Evolutionary conservation across 2,113 vertebrate species (phyloP), one percentile per base, ranked within the genome.

Genomic region (Coturnix japonica): DNA sequence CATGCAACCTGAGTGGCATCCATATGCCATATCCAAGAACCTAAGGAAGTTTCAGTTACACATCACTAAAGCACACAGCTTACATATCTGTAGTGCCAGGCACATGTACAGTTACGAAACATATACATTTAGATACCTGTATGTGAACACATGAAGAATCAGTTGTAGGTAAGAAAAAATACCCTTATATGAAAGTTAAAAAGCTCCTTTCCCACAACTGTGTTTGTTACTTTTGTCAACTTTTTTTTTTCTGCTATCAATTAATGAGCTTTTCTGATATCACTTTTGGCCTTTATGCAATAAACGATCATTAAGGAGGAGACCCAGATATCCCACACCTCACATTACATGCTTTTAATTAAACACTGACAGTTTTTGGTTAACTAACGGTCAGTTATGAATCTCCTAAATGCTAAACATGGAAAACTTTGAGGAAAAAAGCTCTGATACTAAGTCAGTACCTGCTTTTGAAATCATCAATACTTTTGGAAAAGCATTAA

Each of bases 51-150:
- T 66, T 66, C 33, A 22, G 31, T 8, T 18, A 37, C 13, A 6
- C 31, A 10, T 25, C 35, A 25, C 21, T 63, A 56, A 43, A 82
- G 66, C 6, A 49, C 0, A 4, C 16, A 35, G 25, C 11, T 64
- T 80, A 21, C 19, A 21, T 13, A n/a, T 19, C n/a, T 35, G 15
- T 46, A 43, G 33, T 41, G 26, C 35, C 14, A 69, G 63, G 9
- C 22, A 16, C 41, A 35, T 11, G 5, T 2, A 31, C 18, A 19
- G 20, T 23, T 9, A 85, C 28, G 8, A 54, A 91, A 26, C 21
- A 35, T 3, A 44, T 9, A 6, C 2, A 2, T 60, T 70, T 16
- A 49, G 10, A n/a, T 4, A 26, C 3, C 15, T 44, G 1, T 0
- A 65, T 61, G 5, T 7, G 22, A 11, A n/a, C 4, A 15, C 12